A percentile compares a stretch with the other conserved stretches of the same genome.
Conservation (phyloP, 2,888 invertebrate species). For the Hydrotaea diabolus region DNA sequence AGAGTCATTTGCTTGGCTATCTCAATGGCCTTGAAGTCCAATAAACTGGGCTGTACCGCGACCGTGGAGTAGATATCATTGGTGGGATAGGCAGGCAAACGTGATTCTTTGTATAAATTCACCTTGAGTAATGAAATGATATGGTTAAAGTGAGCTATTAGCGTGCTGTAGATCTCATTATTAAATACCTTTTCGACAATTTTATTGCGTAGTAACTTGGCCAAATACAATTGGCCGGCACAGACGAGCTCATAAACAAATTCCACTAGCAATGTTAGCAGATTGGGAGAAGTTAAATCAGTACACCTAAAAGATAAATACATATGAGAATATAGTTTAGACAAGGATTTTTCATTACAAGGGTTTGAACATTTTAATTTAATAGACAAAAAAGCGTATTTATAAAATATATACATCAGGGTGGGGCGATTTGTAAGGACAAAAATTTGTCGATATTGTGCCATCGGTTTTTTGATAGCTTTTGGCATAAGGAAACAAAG, state of each 20-base stretch:
- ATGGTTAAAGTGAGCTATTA: too few relatives aligned
- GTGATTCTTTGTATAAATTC: constrained; percentile 77
- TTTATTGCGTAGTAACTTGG: constrained; percentile 93
- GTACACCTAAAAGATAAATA: constrained; percentile 84
- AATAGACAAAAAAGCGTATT: too few relatives aligned
- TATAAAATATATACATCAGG: too few relatives aligned
- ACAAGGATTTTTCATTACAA: too few relatives aligned
- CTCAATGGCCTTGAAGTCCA: constrained; percentile 96
- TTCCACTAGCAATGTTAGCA: constrained; percentile 92
- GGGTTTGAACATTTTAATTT: too few relatives aligned
- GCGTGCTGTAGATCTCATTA: too few relatives aligned
- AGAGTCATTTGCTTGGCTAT: constrained; percentile 99
- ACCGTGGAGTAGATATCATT: constrained; percentile 75
- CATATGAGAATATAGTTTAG: constrained; percentile 11
- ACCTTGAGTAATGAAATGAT: constrained; percentile 69
- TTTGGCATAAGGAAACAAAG: too few relatives aligned
- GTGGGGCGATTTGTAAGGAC: too few relatives aligned
- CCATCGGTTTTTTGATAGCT: too few relatives aligned
- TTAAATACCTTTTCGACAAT: constrained; percentile 89
- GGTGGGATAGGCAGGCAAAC: constrained; percentile 76
- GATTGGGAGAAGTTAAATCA: constrained; percentile 88
- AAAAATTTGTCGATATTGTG: too few relatives aligned
- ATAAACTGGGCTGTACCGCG: constrained; percentile 85
- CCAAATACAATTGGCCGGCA: constrained; percentile 94
- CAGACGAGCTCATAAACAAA: constrained; percentile 96